A percentile compares a stretch with the other conserved stretches of the same genome.
Conservation (phyloP, 2,797 vertebrate genomes). For the Catharus ustulatus region DNA sequence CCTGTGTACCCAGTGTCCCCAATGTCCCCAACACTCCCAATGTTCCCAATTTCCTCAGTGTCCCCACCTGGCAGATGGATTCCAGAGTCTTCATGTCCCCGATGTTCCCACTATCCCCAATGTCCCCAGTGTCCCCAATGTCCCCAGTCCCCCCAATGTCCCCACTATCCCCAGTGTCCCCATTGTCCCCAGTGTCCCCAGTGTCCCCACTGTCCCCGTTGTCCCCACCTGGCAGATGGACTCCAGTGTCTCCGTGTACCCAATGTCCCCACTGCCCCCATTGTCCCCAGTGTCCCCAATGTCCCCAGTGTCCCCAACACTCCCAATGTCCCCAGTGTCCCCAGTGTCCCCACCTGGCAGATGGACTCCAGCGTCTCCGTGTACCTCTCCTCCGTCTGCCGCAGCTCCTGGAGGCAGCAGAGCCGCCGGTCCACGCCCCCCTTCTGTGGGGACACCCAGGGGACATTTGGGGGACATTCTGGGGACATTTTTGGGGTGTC, state of each 20-base stretch:
- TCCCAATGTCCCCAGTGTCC: background rate
- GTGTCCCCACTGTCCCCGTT: too few relatives aligned
- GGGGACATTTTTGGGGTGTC: too few relatives aligned
- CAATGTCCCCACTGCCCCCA: background rate
- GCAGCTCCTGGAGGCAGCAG: constrained; percentile 91
- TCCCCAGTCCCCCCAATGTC: constrained; percentile 34
- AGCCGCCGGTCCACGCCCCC: constrained; percentile 85
- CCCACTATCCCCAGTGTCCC: background rate
- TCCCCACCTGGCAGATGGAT: constrained; percentile 83
- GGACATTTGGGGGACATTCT: too few relatives aligned
- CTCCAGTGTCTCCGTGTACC: constrained; percentile 85
- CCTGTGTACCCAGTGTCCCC: constrained; percentile 75
- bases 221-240: constrained; percentile 83
- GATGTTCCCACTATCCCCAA: too few relatives aligned
- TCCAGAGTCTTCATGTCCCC: constrained; percentile 87
- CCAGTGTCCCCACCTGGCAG: constrained; percentile 75
- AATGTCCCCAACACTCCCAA: too few relatives aligned
- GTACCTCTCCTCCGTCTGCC: constrained; percentile 91
- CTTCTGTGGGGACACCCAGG: constrained; percentile 53
- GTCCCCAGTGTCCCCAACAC: too few relatives aligned
- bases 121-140: background rate
- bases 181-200: background rate
- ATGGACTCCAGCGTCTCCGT: constrained; percentile 85
- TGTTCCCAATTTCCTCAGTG: too few relatives aligned
- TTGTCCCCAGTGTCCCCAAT: too few relatives aligned